Evolutionary conservation across 2,888 invertebrate genomes (phyloP).

Genomic region (Cosmopolites sordidus): DNA sequence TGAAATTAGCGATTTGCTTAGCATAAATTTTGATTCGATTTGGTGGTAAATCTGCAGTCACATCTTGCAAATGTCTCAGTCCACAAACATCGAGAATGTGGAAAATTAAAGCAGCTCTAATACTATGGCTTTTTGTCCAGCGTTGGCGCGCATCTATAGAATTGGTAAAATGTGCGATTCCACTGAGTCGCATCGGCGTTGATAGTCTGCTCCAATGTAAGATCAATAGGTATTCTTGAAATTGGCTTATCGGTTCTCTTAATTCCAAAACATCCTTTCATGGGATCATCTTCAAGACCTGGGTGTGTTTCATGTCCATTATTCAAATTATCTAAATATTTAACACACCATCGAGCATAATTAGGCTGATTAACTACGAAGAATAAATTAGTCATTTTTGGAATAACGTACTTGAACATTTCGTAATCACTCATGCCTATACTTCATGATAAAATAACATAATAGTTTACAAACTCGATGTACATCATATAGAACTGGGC

Average conservation of each 20-base stretch:
- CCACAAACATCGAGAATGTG: constrained; percentile 25
- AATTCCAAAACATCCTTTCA: constrained; percentile 25
- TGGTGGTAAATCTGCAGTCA: constrained; percentile 26
- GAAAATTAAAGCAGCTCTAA: constrained; percentile 28
- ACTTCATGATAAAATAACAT: constrained; percentile 19
- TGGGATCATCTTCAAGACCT: constrained; percentile 9
- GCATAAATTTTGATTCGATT: constrained; percentile 10
- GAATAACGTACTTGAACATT: constrained; percentile 29
- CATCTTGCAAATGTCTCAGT: constrained; percentile 25
- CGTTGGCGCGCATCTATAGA: constrained; percentile 31
- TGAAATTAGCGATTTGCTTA: constrained; percentile 14
- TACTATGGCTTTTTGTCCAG: constrained; percentile 32
- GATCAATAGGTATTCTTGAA: constrained; percentile 21
- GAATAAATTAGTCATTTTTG: constrained; percentile 20
- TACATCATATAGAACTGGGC: constrained; percentile 20
- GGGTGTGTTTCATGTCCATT: constrained; percentile 18
- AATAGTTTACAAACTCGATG: constrained; percentile 18
- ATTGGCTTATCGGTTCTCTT: constrained; percentile 24
- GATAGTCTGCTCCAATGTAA: constrained; percentile 34
- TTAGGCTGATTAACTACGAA: constrained; percentile 22
- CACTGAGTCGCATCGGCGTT: constrained; percentile 35
- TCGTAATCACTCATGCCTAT: constrained; percentile 17
- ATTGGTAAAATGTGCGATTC: constrained; percentile 17
- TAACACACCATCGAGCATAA: constrained; percentile 29
- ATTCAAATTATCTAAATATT: constrained; percentile 24